Evolutionary conservation across 1,140 invertebrate species (phyloP).

Genomic region (Drosophila watanabei): DNA sequence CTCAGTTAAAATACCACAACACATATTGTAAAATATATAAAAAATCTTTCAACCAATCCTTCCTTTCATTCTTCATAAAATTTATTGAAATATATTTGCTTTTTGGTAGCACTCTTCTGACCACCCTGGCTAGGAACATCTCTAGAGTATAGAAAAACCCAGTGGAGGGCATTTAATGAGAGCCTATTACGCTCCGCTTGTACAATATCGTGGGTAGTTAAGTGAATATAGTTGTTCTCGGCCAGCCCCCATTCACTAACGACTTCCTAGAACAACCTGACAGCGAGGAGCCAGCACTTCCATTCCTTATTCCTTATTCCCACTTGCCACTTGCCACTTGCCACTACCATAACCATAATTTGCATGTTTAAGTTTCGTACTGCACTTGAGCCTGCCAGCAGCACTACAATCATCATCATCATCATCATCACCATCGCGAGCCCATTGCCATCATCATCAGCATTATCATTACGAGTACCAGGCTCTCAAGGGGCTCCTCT

Average conservation of each 20-base stretch:
- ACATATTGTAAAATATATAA: not conserved
- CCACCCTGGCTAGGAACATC: not conserved
- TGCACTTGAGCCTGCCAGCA: slow-evolving; percentile 39
- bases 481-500: slow-evolving; percentile 14
- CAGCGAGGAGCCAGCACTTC: not conserved
- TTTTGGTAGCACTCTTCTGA: not conserved
- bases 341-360: slow-evolving; percentile 42
- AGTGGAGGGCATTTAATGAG: slow-evolving; percentile 8
- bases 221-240: slow-evolving; percentile 44
- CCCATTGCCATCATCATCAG: slow-evolving; percentile 14
- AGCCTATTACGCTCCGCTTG: slow-evolving; percentile 1
- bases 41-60: not conserved
- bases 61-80: not conserved
- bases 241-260: slow-evolving; percentile 13
- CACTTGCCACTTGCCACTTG: slow-evolving; percentile 7
- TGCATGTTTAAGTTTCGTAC: slow-evolving; percentile 47
- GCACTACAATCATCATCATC: slow-evolving; percentile 16
- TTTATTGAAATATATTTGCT: not conserved
- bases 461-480: slow-evolving; percentile 10
- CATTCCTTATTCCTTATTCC: not conserved
- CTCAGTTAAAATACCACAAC: not conserved
- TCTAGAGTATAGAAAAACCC: not conserved
- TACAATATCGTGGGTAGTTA: slow-evolving; percentile 6
- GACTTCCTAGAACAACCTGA: slow-evolving; percentile 41
- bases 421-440: slow-evolving; percentile 5